Evolutionary conservation across 2,888 invertebrate genomes (phyloP), one percentile per base, ranked within the genome.

Genomic region (Rosalia funebris): DNA sequence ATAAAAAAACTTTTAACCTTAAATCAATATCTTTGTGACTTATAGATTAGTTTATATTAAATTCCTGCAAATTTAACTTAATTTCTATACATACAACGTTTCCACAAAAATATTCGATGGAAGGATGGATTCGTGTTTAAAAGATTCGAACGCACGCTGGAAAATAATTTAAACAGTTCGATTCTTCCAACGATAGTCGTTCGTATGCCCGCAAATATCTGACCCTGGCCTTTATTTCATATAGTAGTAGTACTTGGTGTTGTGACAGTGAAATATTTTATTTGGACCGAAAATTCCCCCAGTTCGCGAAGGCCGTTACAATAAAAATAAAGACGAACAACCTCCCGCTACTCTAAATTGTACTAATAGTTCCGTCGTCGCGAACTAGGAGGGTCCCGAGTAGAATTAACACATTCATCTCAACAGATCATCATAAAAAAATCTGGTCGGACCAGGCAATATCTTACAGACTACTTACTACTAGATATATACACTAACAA

Each of bases 1-100:
- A 79, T 81, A 81, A 81, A 81, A 79, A 81, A 81, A 79, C 77
- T 77, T 70, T 77, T 75, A 79, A 79, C 77, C 77, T 77, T 79
- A 80, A 80, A 76, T 77, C 76, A 80, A 79, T 78, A 72, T 72
- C 73, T 73, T 77, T 78, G 79, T 75, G 77, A 77, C 79, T 79
- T 80, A 79, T 76, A 79, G 76, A 77, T 77, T 78, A 77, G 73
- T 78, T 79, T 78, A 74, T 77, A 75, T 77, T 77, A 75, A 78
- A 75, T 77, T 77, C 74, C 77, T 78, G 77, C 75, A 77, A 78
- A 73, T 73, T 74, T 73, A 78, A 77, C 78, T 76, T 79, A 79
- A 76, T 73, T 68, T 66, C 76, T 77, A 75, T 74, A 77, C 74
- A 75, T 70, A 74, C 71, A 77, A 78, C 79, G 78, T 78, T 79